A percentile compares a stretch with the other conserved stretches of the same genome.
These are phyloP conservation scores for Globodera rostochiensis DNA, from an alignment of 1,140 invertebrate species.

Conservation along the genomic window DNA sequence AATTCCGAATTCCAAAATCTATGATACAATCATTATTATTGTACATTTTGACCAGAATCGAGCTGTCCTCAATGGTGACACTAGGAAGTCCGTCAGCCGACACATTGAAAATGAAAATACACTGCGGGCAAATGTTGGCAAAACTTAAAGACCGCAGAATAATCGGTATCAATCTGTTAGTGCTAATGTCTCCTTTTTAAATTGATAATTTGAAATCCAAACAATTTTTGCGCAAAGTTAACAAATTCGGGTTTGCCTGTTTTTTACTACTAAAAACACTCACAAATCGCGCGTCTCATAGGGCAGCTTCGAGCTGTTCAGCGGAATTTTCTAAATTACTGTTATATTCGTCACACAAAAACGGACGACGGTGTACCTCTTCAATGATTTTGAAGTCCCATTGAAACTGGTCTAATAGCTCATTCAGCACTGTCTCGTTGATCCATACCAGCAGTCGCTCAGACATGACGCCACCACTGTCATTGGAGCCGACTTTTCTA, in stretches of 20 bases:
- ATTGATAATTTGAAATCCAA: too few species aligned
- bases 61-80: constrained; percentile 49
- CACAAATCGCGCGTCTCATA: constrained; percentile 58
- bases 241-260: neutral
- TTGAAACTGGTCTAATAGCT: constrained; percentile 49
- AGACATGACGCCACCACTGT: constrained; percentile 11
- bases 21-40: neutral
- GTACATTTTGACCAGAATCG: constrained; percentile 54
- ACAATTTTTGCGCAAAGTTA: neutral
- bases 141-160: constrained; percentile 11
- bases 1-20: too few species aligned
- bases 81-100: constrained; percentile 56
- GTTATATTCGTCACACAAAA: neutral
- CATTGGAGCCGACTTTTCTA: neutral
- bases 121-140: constrained; percentile 57
- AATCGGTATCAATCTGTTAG: too few species aligned
- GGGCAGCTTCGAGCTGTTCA: constrained; percentile 54
- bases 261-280: neutral
- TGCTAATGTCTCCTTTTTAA: too few species aligned
- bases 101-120: constrained; percentile 61
- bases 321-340: constrained; percentile 59
- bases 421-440: constrained; percentile 48
- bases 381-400: constrained; percentile 60
- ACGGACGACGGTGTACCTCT: constrained; percentile 48
- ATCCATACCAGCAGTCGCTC: constrained; percentile 45